phyloP scores from a whole-genome alignment of 2,797 vertebrate genomes.

The Pantherophis alleghaniensis region DNA sequence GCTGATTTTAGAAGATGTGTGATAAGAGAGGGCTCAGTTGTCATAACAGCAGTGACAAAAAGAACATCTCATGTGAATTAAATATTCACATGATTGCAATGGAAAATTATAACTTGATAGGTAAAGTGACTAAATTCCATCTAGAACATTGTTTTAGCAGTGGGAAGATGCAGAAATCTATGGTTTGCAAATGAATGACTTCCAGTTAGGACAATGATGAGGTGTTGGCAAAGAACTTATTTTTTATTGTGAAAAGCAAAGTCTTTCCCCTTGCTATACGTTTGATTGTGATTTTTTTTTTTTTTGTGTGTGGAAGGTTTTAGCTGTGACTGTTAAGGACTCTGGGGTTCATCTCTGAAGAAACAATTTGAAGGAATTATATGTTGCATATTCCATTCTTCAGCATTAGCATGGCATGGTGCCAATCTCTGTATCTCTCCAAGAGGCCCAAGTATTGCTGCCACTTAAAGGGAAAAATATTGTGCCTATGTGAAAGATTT shows the following conservation, averaged over 20 bases:
- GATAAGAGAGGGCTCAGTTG: background rate
- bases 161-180: slow-evolving; percentile 21
- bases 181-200: slow-evolving; percentile 36
- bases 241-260: slow-evolving; percentile 25
- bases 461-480: background rate
- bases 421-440: background rate
- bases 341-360: slow-evolving; percentile 19
- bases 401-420: background rate
- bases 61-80: background rate
- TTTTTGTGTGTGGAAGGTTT: background rate
- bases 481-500: background rate
- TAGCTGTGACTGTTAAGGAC: slow-evolving; percentile 18
- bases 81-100: slow-evolving; percentile 45
- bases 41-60: background rate
- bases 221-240: slow-evolving; percentile 45
- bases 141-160: slow-evolving; percentile 43
- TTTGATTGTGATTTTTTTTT: slow-evolving; percentile 14
- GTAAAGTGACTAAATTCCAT: slow-evolving; percentile 33
- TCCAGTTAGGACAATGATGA: slow-evolving; percentile 13
- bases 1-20: background rate
- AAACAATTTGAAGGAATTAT: slow-evolving; percentile 3
- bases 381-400: background rate
- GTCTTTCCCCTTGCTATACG: background rate
- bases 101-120: slow-evolving; percentile 50
- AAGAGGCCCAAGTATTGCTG: background rate